Base-by-base conservation (phyloP, 2,797 vertebrate genomes). In the Buphagus erythrorhynchus region DNA sequence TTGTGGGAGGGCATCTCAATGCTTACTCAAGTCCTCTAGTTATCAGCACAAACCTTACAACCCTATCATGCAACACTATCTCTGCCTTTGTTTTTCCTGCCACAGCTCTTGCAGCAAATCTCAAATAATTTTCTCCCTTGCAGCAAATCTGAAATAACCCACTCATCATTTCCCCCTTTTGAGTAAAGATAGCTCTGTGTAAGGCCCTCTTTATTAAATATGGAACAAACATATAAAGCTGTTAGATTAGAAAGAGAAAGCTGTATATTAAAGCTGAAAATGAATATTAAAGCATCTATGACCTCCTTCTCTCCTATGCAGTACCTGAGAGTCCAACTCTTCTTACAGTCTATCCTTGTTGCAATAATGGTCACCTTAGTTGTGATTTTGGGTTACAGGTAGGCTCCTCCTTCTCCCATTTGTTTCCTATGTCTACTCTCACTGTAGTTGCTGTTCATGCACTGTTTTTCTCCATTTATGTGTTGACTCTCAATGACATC, bases 21-120 rank as follows among this genome's bases (percentile, higher is more conserved):
- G 55, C 62, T 92, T 84, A 86, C 35, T 81, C 79, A 54, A 84
- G 69, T 66, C 40, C 40, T 81, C 66, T 48, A 65, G 55, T 63
- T 79, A 81, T 2, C 80, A 79, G 67, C 9, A 36, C 58, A 69
- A 93, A 43, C 71, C 36, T 85, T 69, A 79, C 45, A 86, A 57
- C 49, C 33, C 13, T 88, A 40, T 26, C 5, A 0, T 40, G 29
- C 29, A 49, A 57, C 17, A 15, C 42, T 52, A 20, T 54, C 73
- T 71, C 86, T 81, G 62, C 59, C 51, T 92, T 84, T 92, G 51
- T 84, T 92, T 81, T 90, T 88, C 63, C 55, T 91, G 46, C 35
- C 29, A 18, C 5, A 25, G 35, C 17, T 92, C 62, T n/a, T 86
- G 51, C 62, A 82, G 54, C 48, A 94, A 57, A 72, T 67, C 36